Conservation (phyloP, 2,113 vertebrate species). For the Dendropsophus ebraccatus region DNA sequence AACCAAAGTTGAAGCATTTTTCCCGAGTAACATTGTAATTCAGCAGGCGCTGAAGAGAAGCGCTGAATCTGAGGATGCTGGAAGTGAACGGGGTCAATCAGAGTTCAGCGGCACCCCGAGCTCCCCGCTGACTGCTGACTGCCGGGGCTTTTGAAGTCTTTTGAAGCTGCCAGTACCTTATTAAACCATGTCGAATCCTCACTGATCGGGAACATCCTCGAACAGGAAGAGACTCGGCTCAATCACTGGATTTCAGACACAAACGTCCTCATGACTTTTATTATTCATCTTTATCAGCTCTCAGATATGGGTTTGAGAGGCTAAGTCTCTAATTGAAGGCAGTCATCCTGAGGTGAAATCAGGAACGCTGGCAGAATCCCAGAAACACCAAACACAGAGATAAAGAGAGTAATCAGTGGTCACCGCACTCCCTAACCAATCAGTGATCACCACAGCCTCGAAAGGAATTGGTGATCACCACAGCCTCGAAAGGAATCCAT, state of each 20-base stretch:
- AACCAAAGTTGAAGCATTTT: constrained; percentile 20
- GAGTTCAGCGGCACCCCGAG: constrained; percentile 45
- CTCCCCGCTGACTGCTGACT: constrained; percentile 44
- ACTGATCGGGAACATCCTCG: constrained; percentile 45
- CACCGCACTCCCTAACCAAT: neutral
- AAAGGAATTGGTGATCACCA: neutral
- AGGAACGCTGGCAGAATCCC: neutral
- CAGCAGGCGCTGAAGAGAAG: neutral
- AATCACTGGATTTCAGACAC: constrained; percentile 34
- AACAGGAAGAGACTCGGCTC: constrained; percentile 31
- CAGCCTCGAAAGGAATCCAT: neutral
- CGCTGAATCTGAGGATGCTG: neutral
- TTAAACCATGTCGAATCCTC: constrained; percentile 53
- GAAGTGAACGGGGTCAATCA: constrained; percentile 25
- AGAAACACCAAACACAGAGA: neutral
- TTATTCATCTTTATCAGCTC: constrained; percentile 36
- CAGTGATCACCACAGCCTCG: too few species aligned
- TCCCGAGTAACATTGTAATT: constrained; percentile 32
- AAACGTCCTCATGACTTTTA: constrained; percentile 13
- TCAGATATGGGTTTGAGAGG: constrained; percentile 6
- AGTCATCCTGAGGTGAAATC: neutral
- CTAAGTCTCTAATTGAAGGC: constrained; percentile 30
- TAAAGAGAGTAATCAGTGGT: neutral
- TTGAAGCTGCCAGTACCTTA: constrained; percentile 49
- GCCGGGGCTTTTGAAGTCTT: constrained; percentile 52